Percentiles rank a stretch among this genome's conserved stretches.
These are phyloP conservation scores for Agonopterix alstromeriana DNA, from an alignment of 2,888 invertebrate species.

Conservation along the genomic window DNA sequence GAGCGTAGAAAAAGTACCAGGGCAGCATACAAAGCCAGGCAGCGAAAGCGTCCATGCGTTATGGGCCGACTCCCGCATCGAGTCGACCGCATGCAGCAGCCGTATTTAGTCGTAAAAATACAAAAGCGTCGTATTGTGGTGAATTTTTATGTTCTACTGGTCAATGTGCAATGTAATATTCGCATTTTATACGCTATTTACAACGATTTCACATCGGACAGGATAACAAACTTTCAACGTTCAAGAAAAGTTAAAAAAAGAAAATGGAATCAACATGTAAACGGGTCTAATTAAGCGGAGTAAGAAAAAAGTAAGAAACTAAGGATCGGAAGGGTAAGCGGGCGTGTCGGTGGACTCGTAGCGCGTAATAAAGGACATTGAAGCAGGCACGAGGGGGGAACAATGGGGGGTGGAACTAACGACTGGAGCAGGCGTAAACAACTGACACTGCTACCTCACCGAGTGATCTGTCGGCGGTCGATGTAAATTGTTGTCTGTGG, in stretches of 20 bases:
- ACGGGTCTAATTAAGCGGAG: neutral
- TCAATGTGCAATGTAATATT: neutral
- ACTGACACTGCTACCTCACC: neutral
- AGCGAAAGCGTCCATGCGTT: constrained; percentile 15
- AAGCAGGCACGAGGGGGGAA: constrained; percentile 2
- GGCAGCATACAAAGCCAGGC: constrained; percentile 10
- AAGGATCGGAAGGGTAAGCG: neutral
- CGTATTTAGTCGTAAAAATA: constrained; percentile 8
- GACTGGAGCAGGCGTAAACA: constrained; percentile 2
- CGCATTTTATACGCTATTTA: too few species aligned
- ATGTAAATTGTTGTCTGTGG: neutral
- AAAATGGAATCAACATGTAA: too few species aligned
- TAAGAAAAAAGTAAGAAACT: neutral
- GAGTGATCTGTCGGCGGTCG: neutral
- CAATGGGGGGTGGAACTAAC: constrained; percentile 1
- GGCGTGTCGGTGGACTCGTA: neutral
- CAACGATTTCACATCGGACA: too few species aligned
- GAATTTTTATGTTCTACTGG: constrained; percentile 3
- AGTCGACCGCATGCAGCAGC: constrained; percentile 5
- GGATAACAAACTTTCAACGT: too few species aligned
- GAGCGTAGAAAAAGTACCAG: constrained; percentile 13
- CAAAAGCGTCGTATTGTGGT: constrained; percentile 5
- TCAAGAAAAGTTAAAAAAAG: too few species aligned
- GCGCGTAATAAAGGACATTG: constrained; percentile 2
- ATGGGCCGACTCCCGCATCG: constrained; percentile 25